These are phyloP conservation scores for Oreohelix idahoensis DNA, from an alignment of 1,140 invertebrate species.

Conservation along the genomic window DNA sequence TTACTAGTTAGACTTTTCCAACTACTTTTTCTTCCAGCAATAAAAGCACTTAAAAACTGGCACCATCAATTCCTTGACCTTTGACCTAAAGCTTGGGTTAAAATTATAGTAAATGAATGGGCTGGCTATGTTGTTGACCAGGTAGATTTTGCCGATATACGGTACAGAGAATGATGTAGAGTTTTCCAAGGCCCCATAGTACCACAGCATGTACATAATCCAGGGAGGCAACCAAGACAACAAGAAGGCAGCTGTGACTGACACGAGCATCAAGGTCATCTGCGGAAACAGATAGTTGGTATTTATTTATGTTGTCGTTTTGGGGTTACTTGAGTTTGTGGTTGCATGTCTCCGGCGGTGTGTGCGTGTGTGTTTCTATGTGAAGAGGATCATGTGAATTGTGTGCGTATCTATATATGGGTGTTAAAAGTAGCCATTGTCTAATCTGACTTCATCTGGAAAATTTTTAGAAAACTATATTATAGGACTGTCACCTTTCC, in stretches of 20 bases:
- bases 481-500: no score
- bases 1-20: no score
- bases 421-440: no score
- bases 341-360: no score
- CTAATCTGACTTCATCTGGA: no score
- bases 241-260: conserved; percentile 2
- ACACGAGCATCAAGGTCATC: conserved; percentile 29
- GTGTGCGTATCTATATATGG: no score
- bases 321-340: no score
- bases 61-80: not conserved
- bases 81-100: conserved; percentile 21
- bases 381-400: no score
- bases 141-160: not conserved
- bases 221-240: conserved; percentile 25
- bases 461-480: no score
- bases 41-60: not conserved
- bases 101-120: conserved; percentile 20
- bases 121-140: conserved; percentile 20
- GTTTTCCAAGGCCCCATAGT: not conserved
- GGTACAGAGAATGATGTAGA: not conserved
- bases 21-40: not conserved
- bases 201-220: conserved; percentile 3
- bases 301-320: not conserved
- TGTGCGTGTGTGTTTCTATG: no score
- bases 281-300: not conserved